phyloP scores from a whole-genome alignment of 2,888 invertebrate species.

The Amblyteles armatorius region DNA sequence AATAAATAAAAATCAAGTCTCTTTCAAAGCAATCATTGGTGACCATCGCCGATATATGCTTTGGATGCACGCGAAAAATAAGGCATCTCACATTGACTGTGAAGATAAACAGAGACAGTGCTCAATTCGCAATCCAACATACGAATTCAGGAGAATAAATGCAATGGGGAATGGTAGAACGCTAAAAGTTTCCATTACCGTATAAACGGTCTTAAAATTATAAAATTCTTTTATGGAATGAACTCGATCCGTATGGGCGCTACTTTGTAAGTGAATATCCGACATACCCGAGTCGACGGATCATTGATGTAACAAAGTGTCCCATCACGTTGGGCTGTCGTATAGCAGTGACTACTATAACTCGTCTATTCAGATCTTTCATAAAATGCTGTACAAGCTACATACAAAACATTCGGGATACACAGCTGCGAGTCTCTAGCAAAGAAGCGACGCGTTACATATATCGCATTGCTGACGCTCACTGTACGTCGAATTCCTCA shows the following conservation, averaged over 20 bases:
- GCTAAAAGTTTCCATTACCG: conserved; percentile 48
- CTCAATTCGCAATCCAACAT: conserved; percentile 29
- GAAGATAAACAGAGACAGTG: conserved; percentile 10
- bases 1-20: conserved; percentile 14
- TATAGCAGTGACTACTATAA: conserved; percentile 10
- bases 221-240: conserved; percentile 64
- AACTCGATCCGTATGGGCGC: conserved; percentile 56
- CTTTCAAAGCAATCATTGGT: conserved; percentile 3
- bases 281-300: conserved; percentile 17
- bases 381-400: conserved; percentile 1
- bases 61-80: not conserved
- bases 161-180: conserved; percentile 69
- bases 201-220: conserved; percentile 24
- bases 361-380: conserved; percentile 23
- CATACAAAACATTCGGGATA: conserved; percentile 13
- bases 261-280: not conserved
- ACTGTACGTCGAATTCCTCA: conserved; percentile 13
- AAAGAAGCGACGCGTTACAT: conserved; percentile 5
- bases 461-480: conserved; percentile 24
- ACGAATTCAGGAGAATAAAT: conserved; percentile 64
- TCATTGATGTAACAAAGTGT: not conserved
- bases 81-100: conserved; percentile 19
- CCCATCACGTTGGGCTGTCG: conserved; percentile 20
- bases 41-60: not conserved
- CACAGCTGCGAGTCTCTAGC: conserved; percentile 17